A percentile compares a stretch with the other conserved stretches of the same genome.
Evolutionary conservation across 2,113 vertebrate species (phyloP).

Genomic region (Ictalurus punctatus): DNA sequence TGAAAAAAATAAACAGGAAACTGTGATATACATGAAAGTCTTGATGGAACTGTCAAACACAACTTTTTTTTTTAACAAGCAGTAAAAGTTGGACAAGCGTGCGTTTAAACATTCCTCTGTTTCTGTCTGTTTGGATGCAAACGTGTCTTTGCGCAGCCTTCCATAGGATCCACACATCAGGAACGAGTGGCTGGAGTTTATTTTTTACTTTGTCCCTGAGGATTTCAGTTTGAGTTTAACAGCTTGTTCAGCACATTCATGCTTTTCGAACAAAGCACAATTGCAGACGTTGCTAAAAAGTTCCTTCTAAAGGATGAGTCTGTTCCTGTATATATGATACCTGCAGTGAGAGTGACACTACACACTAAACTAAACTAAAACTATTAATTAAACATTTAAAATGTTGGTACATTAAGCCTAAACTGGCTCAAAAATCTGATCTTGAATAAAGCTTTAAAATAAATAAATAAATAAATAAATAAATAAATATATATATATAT

Average conservation of each 20-base stretch:
- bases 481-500: no score
- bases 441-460: background rate
- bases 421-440: background rate
- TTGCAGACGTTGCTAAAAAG: constrained; percentile 22
- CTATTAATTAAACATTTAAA: background rate
- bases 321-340: background rate
- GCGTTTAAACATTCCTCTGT: background rate
- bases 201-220: constrained; percentile 5
- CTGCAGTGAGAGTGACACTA: background rate
- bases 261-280: constrained; percentile 15
- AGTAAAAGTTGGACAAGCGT: constrained; percentile 1
- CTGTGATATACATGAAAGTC: background rate
- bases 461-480: no score
- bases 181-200: constrained; percentile 3
- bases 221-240: constrained; percentile 13
- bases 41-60: background rate
- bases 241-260: constrained; percentile 15
- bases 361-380: background rate
- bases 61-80: background rate
- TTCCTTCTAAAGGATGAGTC: background rate
- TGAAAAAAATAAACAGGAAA: background rate
- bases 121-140: background rate
- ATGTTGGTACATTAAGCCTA: background rate
- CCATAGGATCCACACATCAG: constrained; percentile 23
- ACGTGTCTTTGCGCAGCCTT: constrained; percentile 9